These are phyloP conservation scores for Chaetura pelagica DNA, from an alignment of 2,113 vertebrate genomes.

Conservation along the genomic window DNA sequence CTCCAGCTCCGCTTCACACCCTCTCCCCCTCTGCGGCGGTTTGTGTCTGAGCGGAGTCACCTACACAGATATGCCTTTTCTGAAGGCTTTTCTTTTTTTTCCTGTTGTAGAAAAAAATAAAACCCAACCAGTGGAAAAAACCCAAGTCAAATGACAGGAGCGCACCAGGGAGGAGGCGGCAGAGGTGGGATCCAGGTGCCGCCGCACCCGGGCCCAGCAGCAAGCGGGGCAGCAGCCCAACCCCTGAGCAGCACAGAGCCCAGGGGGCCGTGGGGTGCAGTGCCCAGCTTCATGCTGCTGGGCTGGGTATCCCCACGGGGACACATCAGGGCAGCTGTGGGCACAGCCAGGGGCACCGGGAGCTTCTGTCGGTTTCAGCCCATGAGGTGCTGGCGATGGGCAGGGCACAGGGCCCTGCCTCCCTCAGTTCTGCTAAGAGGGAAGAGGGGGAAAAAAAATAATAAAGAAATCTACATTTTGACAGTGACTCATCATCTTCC, in stretches of 20 bases:
- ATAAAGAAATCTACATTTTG: constrained; percentile 28
- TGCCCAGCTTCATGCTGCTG: rapidly evolving
- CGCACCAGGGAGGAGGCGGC: not conserved
- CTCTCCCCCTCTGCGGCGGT: constrained; percentile 47
- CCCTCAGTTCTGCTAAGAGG: constrained; percentile 3
- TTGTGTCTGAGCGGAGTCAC: constrained; percentile 38
- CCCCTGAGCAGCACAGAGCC: rapidly evolving
- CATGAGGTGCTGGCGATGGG: not conserved
- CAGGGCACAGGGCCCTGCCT: not conserved
- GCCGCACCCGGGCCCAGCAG: too few relatives aligned
- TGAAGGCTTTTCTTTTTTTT: not conserved
- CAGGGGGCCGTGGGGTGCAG: rapidly evolving
- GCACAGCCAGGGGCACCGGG: not conserved
- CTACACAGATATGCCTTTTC: not conserved
- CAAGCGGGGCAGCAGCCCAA: rapidly evolving
- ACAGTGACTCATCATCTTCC: constrained; percentile 70
- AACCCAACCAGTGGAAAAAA: constrained; percentile 24
- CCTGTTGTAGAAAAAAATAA: not conserved
- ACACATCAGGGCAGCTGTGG: rapidly evolving
- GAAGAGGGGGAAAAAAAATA: not conserved
- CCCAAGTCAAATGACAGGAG: not conserved
- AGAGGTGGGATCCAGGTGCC: not conserved
- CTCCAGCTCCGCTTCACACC: not conserved
- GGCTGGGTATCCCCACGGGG: not conserved
- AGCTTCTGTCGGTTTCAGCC: not conserved